Base-by-base conservation (phyloP, 2,797 vertebrate genomes). In the Arnoldichthys spilopterus region DNA sequence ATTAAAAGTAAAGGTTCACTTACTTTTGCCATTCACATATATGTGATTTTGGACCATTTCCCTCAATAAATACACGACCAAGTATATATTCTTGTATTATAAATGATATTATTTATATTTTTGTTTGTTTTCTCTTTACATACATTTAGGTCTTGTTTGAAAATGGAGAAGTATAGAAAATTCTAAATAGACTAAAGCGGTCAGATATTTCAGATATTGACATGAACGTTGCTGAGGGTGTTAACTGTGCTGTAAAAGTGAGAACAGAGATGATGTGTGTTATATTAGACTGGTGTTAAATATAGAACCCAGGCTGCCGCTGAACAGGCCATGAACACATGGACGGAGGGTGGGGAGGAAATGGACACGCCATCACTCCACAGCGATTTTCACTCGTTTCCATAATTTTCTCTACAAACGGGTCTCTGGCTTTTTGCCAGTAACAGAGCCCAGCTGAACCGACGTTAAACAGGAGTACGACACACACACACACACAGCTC, bases 301-400 rank as follows among this genome's bases (percentile, higher is more conserved):
- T 59, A 75, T 79, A 74, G 82, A 67, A 34, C 6, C 47, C 67
- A 30, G 47, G 56, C 12, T 59, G 71, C 28, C 15, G 43, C 49
- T 53, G 59, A 72, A 58, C 85, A 77, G 20, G 63, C 74, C 85
- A 84, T 89, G 20, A 40, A 90, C 83, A 88, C 78, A 24, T 53
- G 67, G 67, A 45, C 16, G 1, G 32, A 87, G 92, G 91, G 92
- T 82, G 92, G 89, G 92, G 90, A 94, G 92, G 93, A 93, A 94
- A 89, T 89, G 58, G 77, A 71, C 86, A 76, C 71, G 78, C 84
- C 86, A 85, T 79, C 70, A 67, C 2, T 72, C 11, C 22, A 56
- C 53, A n/a, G 2, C 12, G 24, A 30, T 7, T 61, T 63, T 53
- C 22, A 0, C 47, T 43, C 30, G 15, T 63, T 63, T 62, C 32